Evolutionary conservation across 92 coral and sea anemone genomes (phyloP), one percentile per base, ranked within the genome.

Genomic region (Porites rus): DNA sequence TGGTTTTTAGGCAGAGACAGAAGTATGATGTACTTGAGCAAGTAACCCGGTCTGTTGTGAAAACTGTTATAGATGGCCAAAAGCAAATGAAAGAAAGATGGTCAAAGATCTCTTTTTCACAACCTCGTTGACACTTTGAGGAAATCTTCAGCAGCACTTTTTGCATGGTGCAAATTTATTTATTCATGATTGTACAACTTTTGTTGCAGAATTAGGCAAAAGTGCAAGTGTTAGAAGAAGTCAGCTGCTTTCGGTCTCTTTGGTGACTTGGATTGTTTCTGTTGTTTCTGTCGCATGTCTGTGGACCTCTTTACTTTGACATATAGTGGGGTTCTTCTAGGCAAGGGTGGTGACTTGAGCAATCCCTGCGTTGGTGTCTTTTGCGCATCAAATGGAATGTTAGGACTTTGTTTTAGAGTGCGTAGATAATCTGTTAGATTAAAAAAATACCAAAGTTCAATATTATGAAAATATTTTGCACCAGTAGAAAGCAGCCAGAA

Each of bases 391-490:
- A 93, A 97, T 84, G 99, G 98, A 24, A 95, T 88, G 11, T 75
- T 72, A 31, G 99, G 99, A 79, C 99, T 96, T 14, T 86, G 93
- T 53, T 91, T 88, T 75, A 97, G 79, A 88, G 94, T 93, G 88
- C 86, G 92, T 65, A 81, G 94, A 88, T 95, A 97, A 79, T 97
- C 99, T 97, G 82, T 17, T 11, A 20, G 46, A 43, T 0, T 43
- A 66, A 66, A 10, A 28, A 38, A 38, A 38, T 38, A 38, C 5
- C 46, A 38, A 4, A 38, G 46, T 0, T 38, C 16, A 56, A 10
- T 56, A 14, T 12, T 0, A 56, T 10, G 13, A 11, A 10, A 56
- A 10, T 10, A 12, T 11, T 56, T 14, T 2, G 17, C 61, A 56
- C 14, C 16, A 10, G 61, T 2, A 62, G n/a, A 0, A 18, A 7